Evolutionary conservation across 2,113 vertebrate genomes (phyloP).

Genomic region (Myrmophylax atrothorax): DNA sequence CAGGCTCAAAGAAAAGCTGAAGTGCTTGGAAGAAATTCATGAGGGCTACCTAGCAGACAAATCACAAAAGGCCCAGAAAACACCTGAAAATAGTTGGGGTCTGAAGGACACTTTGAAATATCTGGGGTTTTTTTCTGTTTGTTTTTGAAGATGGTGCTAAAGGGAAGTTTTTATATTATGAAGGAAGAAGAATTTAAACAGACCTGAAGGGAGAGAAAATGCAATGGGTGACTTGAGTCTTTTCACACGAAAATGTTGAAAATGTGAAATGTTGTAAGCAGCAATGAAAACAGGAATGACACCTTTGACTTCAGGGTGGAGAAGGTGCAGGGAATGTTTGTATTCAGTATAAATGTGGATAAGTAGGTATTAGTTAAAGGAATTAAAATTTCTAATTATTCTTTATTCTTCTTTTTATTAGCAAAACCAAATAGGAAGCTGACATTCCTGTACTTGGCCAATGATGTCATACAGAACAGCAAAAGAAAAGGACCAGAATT

Average conservation of each 20-base stretch:
- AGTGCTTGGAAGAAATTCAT: not conserved
- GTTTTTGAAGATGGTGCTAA: not conserved
- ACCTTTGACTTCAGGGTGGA: not conserved
- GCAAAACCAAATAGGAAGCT: constrained; percentile 95
- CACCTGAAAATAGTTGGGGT: not conserved
- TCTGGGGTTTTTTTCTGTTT: not conserved
- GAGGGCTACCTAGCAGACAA: not conserved
- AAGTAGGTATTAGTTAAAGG: not conserved
- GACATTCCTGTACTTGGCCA: constrained; percentile 97
- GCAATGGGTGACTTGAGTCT: no score
- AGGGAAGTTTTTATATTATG: not conserved
- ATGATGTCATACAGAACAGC: constrained; percentile 99
- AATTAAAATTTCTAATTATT: not conserved
- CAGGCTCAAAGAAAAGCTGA: not conserved
- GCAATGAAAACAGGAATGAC: not conserved
- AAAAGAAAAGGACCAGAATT: constrained; percentile 98
- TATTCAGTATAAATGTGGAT: not conserved
- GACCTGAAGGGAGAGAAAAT: not conserved
- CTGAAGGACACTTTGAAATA: not conserved
- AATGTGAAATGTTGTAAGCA: not conserved
- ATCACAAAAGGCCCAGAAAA: not conserved
- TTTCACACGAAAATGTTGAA: not conserved
- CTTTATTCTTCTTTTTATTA: constrained; percentile 61
- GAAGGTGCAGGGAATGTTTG: not conserved
- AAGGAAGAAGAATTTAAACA: not conserved